phyloP scores from a whole-genome alignment of 2,797 vertebrate species.

The Diplodus puntazzo region DNA sequence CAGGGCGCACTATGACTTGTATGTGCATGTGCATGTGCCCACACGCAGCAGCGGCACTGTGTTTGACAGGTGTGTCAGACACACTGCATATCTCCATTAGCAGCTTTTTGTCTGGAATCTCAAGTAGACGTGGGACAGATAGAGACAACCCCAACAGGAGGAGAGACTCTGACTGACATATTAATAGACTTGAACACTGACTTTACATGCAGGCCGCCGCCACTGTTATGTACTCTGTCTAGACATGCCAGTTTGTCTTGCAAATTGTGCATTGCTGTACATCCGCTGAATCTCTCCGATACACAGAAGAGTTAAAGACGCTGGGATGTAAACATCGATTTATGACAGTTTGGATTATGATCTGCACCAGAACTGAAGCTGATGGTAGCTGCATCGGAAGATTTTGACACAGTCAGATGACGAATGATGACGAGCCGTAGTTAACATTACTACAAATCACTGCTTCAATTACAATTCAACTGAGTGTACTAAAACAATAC shows the following conservation, averaged over 20 bases:
- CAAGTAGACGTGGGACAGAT: constrained; percentile 41
- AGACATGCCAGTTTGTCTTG: constrained; percentile 51
- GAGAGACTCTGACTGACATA: constrained; percentile 44
- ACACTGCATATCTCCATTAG: constrained; percentile 26
- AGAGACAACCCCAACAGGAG: constrained; percentile 21
- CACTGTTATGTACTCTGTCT: constrained; percentile 50
- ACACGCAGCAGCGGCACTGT: not conserved
- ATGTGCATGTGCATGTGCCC: constrained; percentile 23
- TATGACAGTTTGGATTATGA: constrained; percentile 31
- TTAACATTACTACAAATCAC: constrained; percentile 4
- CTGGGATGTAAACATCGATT: constrained; percentile 12
- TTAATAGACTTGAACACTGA: constrained; percentile 54
- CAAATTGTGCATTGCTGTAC: constrained; percentile 30
- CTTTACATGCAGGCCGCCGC: constrained; percentile 51
- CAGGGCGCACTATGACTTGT: constrained; percentile 39
- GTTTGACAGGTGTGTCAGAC: constrained; percentile 47
- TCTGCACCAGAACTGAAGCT: constrained; percentile 5
- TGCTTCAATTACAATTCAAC: constrained; percentile 3
- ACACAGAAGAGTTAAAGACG: constrained; percentile 19
- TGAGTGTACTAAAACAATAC: not conserved
- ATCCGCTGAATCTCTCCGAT: not conserved
- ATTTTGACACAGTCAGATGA: not conserved
- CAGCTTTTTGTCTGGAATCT: constrained; percentile 47
- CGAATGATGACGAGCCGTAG: constrained; percentile 33
- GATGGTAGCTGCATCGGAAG: constrained; percentile 13